These are phyloP conservation scores for Ascaphus truei DNA, from an alignment of 2,113 vertebrate species.

Conservation along the genomic window DNA sequence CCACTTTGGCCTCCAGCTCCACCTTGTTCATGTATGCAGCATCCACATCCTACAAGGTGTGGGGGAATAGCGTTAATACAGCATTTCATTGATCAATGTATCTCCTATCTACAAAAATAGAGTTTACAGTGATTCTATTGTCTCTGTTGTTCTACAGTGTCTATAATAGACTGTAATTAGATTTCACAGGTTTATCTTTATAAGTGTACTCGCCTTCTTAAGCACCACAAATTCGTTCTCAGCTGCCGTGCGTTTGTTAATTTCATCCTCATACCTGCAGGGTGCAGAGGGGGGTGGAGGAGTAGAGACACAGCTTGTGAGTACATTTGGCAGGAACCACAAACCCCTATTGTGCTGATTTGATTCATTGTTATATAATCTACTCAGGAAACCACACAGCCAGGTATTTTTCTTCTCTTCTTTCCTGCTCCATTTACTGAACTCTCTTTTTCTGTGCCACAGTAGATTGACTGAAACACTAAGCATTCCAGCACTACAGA, in stretches of 20 bases:
- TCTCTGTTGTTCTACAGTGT: no score
- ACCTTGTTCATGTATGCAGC: slow-evolving; percentile 94
- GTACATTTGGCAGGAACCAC: slow-evolving; percentile 8
- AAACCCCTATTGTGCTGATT: not conserved
- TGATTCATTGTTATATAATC: slow-evolving; percentile 18
- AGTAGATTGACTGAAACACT: not conserved
- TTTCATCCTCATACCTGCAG: slow-evolving; percentile 90
- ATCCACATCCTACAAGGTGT: slow-evolving; percentile 80
- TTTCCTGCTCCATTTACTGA: slow-evolving; percentile 12
- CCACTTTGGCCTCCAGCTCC: slow-evolving; percentile 84
- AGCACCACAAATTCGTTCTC: slow-evolving; percentile 90
- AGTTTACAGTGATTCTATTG: no score
- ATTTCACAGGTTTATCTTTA: no score
- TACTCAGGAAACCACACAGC: not conserved
- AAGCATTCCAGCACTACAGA: not conserved
- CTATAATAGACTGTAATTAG: no score
- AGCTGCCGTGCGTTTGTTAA: slow-evolving; percentile 80
- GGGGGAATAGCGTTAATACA: not conserved
- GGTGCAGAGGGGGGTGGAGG: not conserved
- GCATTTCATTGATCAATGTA: no score
- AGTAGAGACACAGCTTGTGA: not conserved
- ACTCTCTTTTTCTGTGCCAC: not conserved
- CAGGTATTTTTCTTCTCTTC: not conserved
- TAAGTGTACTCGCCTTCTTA: slow-evolving; percentile 93
- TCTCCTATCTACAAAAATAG: no score